Conservation (phyloP, 2,113 vertebrate species). For the Mohoua ochrocephala region DNA sequence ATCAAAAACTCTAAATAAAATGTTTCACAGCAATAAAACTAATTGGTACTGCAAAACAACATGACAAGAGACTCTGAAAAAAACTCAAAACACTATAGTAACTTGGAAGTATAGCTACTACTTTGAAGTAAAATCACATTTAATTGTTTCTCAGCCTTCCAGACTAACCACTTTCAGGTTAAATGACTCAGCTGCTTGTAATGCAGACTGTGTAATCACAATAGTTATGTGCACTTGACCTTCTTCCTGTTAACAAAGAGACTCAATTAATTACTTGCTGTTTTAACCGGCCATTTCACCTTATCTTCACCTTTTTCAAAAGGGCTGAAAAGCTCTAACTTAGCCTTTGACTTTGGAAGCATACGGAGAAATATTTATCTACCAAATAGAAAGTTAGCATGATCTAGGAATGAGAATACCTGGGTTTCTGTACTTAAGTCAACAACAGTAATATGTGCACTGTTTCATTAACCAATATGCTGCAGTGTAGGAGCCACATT, state of each 20-base stretch:
- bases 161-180: constrained; percentile 63
- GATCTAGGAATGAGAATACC: neutral
- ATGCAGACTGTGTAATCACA: constrained; percentile 52
- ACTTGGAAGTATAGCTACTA: constrained; percentile 69
- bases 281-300: constrained; percentile 62
- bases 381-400: neutral
- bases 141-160: constrained; percentile 73
- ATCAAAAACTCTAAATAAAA: neutral
- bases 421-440: neutral
- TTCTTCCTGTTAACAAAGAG: constrained; percentile 71
- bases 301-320: constrained; percentile 57
- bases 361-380: constrained; percentile 6
- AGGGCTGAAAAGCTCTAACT: constrained; percentile 51
- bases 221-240: constrained; percentile 64
- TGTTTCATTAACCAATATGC: neutral
- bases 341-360: constrained; percentile 56
- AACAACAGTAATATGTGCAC: neutral
- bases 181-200: constrained; percentile 57
- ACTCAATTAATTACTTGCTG: constrained; percentile 77
- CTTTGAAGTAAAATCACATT: constrained; percentile 76
- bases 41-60: neutral
- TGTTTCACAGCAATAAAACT: neutral
- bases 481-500: neutral
- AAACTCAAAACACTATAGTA: neutral
- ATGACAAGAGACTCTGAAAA: neutral